phyloP scores from a whole-genome alignment of 2,797 vertebrate genomes.

The Squalus acanthias region DNA sequence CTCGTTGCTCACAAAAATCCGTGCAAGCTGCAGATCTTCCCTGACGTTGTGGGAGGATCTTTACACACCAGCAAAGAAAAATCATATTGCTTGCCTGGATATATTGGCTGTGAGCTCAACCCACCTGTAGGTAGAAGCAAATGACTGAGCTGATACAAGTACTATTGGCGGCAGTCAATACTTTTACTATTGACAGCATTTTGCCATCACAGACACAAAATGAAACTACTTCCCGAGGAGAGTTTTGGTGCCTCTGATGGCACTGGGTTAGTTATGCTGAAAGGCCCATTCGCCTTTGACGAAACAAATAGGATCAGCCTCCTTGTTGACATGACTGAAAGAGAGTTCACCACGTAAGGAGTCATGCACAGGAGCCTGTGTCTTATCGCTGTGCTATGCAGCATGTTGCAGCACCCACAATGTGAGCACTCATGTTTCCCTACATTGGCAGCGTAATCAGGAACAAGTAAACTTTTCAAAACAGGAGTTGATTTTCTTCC shows the following conservation, averaged over 20 bases:
- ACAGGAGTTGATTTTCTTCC: neutral
- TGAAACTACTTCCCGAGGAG: neutral
- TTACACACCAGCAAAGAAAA: neutral
- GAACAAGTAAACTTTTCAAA: neutral
- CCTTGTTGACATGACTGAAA: neutral
- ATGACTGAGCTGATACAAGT: neutral
- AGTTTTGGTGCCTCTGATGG: too few relatives aligned
- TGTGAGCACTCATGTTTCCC: neutral
- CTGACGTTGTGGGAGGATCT: neutral
- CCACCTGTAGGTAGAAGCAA: neutral
- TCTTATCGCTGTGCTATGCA: neutral
- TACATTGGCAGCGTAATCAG: neutral
- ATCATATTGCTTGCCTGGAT: neutral
- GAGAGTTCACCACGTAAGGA: neutral
- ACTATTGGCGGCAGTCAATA: neutral
- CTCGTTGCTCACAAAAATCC: neutral
- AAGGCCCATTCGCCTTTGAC: neutral
- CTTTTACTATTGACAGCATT: neutral
- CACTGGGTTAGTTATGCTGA: neutral
- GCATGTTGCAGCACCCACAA: neutral
- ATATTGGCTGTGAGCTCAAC: neutral
- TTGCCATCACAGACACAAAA: too few relatives aligned
- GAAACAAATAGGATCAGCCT: neutral
- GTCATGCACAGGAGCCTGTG: neutral
- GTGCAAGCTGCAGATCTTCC: neutral